Evolutionary conservation across 2,888 invertebrate species (phyloP).

Genomic region (Hypercompe scribonia): DNA sequence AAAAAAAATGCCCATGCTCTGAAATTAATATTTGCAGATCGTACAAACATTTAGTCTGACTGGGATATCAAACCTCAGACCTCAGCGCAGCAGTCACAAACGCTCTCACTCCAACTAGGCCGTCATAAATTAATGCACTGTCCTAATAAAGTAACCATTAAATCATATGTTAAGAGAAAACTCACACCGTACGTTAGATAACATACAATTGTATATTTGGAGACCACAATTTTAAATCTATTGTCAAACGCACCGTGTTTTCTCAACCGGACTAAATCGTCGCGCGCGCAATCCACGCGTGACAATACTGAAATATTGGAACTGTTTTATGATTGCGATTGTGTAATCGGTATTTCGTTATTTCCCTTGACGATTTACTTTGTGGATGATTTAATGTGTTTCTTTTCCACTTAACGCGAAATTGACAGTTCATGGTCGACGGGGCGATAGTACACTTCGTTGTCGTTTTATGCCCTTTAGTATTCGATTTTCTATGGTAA

Average conservation of each 20-base stretch:
- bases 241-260: slow-evolving; percentile 39
- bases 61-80: no score
- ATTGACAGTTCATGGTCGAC: slow-evolving; percentile 10
- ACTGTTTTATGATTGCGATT: slow-evolving; percentile 56
- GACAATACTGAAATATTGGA: slow-evolving; percentile 63
- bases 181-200: background rate
- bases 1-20: no score
- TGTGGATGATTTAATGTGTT: slow-evolving; percentile 1
- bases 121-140: no score
- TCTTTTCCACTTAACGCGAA: background rate
- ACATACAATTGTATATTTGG: background rate
- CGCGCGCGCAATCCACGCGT: slow-evolving; percentile 60
- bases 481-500: background rate
- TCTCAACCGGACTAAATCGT: slow-evolving; percentile 33
- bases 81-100: no score
- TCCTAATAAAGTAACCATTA: background rate
- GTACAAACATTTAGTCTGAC: no score
- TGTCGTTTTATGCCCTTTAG: background rate
- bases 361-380: slow-evolving; percentile 18
- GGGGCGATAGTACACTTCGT: background rate
- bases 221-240: background rate
- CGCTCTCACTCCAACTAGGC: no score
- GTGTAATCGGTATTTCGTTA: slow-evolving; percentile 32
- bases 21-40: no score
- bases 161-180: background rate